phyloP scores from a whole-genome alignment of 2,797 vertebrate genomes.

The Coluber constrictor region DNA sequence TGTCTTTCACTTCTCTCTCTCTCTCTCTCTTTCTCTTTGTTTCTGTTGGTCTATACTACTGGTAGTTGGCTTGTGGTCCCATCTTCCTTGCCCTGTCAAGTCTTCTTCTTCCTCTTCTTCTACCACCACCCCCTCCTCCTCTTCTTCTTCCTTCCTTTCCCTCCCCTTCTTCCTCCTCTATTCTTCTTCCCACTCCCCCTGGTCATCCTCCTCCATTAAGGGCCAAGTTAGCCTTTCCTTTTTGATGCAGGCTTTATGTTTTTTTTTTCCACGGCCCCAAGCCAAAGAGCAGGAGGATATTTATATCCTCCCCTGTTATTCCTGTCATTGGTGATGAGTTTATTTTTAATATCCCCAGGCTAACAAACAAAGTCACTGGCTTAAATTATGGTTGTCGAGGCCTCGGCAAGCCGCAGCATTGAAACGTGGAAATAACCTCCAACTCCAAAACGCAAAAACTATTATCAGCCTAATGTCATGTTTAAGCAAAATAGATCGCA shows the following conservation, averaged over 20 bases:
- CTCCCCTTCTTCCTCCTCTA: background rate
- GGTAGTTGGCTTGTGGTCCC: background rate
- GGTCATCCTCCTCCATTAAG: background rate
- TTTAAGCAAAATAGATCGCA: background rate
- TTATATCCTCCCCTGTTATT: background rate
- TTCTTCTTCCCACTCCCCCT: background rate
- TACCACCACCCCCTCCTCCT: background rate
- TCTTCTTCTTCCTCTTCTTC: too few species aligned
- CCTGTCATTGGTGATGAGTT: background rate
- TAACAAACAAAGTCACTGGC: background rate
- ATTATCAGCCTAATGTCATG: background rate
- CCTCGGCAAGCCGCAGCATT: background rate
- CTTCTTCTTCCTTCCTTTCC: background rate
- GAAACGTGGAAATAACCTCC: background rate
- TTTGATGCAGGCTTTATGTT: background rate
- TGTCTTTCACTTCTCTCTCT: background rate
- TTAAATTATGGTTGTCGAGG: background rate
- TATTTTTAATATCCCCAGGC: background rate
- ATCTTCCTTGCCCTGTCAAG: background rate
- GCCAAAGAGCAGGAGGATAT: background rate
- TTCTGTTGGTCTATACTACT: background rate
- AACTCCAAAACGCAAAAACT: background rate
- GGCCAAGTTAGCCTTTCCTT: background rate
- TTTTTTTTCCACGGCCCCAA: background rate
- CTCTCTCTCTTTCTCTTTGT: background rate